Evolutionary conservation across 2,797 vertebrate species (phyloP).

Genomic region (Bovichtus variegatus): DNA sequence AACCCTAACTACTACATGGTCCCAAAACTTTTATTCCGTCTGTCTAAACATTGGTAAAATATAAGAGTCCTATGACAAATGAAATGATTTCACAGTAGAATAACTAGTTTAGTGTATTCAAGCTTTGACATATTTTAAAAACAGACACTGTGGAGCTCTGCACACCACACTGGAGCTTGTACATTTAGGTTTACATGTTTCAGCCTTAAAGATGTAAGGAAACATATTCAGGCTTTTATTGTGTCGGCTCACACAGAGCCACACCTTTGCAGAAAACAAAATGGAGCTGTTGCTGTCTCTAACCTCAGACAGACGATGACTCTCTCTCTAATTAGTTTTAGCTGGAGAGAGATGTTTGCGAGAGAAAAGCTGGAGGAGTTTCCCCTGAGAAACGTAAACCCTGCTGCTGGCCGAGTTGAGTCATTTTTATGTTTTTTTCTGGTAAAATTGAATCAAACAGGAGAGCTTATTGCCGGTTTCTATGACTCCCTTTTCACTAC

Average conservation of each 20-base stretch:
- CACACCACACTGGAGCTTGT: no score
- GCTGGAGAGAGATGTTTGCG: constrained; percentile 13
- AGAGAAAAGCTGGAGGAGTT: constrained; percentile 6
- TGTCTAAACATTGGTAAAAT: no score
- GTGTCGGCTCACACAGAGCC: neutral
- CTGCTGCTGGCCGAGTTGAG: neutral
- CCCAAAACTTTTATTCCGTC: no score
- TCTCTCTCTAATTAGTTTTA: constrained; percentile 18
- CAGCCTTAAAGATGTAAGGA: no score
- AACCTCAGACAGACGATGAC: neutral
- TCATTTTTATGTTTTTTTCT: neutral
- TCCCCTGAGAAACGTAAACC: constrained; percentile 9
- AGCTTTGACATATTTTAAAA: no score
- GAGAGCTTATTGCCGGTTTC: constrained; percentile 8
- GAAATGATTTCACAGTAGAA: no score
- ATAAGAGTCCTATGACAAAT: no score
- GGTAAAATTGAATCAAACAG: constrained; percentile 11
- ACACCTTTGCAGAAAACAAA: constrained; percentile 4
- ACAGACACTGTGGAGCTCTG: no score
- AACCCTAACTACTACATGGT: no score
- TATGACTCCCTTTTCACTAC: constrained; percentile 5
- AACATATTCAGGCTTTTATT: neutral
- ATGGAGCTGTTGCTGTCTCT: constrained; percentile 8
- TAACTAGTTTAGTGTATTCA: no score
- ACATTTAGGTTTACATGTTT: no score